Evolutionary conservation across 2,113 vertebrate genomes (phyloP).

Genomic region (Typhlomys cinereus): DNA sequence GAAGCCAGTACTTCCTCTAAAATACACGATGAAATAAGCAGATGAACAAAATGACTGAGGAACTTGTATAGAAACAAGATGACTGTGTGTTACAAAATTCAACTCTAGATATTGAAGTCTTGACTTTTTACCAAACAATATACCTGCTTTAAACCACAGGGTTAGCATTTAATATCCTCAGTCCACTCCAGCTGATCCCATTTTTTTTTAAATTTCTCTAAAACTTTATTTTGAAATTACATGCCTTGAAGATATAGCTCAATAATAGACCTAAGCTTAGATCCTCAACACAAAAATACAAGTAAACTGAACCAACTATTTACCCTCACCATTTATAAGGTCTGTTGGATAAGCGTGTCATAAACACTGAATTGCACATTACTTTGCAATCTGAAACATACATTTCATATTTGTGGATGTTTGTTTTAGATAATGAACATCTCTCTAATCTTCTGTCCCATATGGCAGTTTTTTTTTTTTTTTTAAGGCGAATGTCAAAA

Average conservation of each 20-base stretch:
- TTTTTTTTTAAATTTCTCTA: conserved; percentile 64
- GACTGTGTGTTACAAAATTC: not conserved
- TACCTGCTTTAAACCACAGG: not conserved
- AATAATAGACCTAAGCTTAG: not conserved
- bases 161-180: not conserved
- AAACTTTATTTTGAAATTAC: conserved; percentile 85
- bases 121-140: not conserved
- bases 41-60: not conserved
- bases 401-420: conserved; percentile 65
- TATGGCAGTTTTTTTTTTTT: not conserved
- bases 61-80: not conserved
- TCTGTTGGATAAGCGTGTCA: not conserved
- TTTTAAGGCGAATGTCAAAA: not conserved
- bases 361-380: conserved; percentile 79
- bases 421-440: conserved; percentile 65
- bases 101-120: not conserved
- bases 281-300: not conserved
- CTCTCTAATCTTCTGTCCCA: conserved; percentile 58
- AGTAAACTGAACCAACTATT: conserved; percentile 66
- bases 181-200: not conserved
- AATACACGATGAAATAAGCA: not conserved
- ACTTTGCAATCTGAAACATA: conserved; percentile 67
- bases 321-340: conserved; percentile 72
- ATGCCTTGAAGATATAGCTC: conserved; percentile 56
- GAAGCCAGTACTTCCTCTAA: not conserved